Percentiles rank a stretch among this genome's conserved stretches.
phyloP scores from a whole-genome alignment of 2,113 vertebrate genomes.

The Pteropus alecto region DNA sequence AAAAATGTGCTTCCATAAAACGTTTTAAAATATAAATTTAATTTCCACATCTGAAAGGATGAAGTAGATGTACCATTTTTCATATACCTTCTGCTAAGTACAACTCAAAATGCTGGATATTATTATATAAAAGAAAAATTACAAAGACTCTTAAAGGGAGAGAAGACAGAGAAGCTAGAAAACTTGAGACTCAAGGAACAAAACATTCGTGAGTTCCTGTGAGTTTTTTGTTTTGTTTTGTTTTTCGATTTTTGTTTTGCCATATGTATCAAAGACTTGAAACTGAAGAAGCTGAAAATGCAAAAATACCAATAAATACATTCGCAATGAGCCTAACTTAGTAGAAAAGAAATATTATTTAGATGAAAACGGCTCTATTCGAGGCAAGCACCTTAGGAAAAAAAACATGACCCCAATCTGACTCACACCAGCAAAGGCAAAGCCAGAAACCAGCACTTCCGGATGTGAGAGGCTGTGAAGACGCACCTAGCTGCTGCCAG shows the following conservation, averaged over 20 bases:
- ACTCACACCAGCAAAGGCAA: not conserved
- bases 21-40: not conserved
- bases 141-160: not conserved
- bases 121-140: not conserved
- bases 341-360: not conserved
- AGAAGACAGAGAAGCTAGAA: not conserved
- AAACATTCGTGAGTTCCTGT: not conserved
- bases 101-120: not conserved
- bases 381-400: not conserved
- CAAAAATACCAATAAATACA: not conserved
- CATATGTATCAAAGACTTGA: not conserved
- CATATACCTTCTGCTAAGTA: not conserved
- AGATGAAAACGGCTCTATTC: not conserved
- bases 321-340: not conserved
- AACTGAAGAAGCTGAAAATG: not conserved
- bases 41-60: not conserved
- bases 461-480: not conserved
- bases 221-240: not conserved
- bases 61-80: not conserved
- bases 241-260: not conserved
- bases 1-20: not conserved
- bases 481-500: no score
- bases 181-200: not conserved
- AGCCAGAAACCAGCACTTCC: not conserved
- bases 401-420: fast-evolving